Conservation (phyloP, 2,888 invertebrate genomes). For the Cosmia trapezina region DNA sequence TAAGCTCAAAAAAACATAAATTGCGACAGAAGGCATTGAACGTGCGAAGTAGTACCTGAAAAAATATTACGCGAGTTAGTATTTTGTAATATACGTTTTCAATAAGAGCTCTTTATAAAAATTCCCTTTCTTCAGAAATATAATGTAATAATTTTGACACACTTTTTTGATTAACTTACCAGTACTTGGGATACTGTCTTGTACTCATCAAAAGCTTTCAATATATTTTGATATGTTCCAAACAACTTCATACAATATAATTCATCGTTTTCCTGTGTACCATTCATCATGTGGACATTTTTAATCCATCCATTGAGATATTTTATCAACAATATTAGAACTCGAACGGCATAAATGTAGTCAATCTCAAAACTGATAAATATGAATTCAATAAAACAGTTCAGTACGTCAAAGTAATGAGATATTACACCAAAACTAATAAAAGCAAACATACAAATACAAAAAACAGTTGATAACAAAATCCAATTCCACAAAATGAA, state of each 20-base stretch:
- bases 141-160: too few relatives aligned
- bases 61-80: neutral
- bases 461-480: neutral
- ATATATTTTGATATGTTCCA: conserved; percentile 29
- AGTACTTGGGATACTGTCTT: conserved; percentile 36
- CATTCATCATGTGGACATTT: neutral
- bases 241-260: neutral
- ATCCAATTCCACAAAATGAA: conserved; percentile 44
- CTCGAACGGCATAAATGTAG: conserved; percentile 18
- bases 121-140: neutral
- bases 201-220: conserved; percentile 40
- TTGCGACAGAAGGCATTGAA: conserved; percentile 11
- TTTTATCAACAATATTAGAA: conserved; percentile 27
- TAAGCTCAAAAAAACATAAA: conserved; percentile 13
- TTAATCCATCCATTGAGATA: conserved; percentile 18
- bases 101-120: neutral
- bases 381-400: neutral
- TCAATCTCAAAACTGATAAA: conserved; percentile 24
- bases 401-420: neutral
- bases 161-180: conserved; percentile 32
- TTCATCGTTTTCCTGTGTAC: neutral
- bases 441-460: neutral
- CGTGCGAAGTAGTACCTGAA: neutral
- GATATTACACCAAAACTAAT: neutral
- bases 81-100: neutral